Base-by-base conservation (phyloP, 2,888 invertebrate genomes). In the Catocala sponsa region DNA sequence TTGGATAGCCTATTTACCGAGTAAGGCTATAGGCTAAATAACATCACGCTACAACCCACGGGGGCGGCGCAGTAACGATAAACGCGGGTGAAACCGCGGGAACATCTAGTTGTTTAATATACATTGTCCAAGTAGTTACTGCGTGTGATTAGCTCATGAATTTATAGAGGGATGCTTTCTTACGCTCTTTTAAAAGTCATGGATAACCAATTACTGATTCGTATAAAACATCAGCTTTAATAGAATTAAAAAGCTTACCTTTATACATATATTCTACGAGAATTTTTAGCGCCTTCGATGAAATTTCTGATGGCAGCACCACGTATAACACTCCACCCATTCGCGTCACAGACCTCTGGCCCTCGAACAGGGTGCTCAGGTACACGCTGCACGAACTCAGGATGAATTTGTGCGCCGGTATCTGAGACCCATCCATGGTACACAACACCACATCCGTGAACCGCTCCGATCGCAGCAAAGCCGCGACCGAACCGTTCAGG, bases 251-350 rank as follows among this genome's bases (percentile, higher is more conserved):
- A 6, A 25, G 71, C 82, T 76, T 83, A 78, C 96, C 96, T 87
- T 96, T 97, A 90, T 98, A 98, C 97, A 98, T 98, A 86, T 98
- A 98, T 81, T 98, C 97, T 47, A 98, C 96, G 13, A 98, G 94
- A 68, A 97, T 97, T 86, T 97, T 97, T 74, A 98, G 94, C 7
- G 97, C 97, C 71, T 97, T 96, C 68, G 97, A 96, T 43, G 96
- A 97, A 70, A 98, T 96, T 83, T 98, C 98, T 4, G 97, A 96
- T 11, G 98, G 98, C 70, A 98, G 94, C 41, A 98, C 97, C 53
- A 97, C 96, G 73, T 97, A 95, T 7, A 96, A 87, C 79, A 95
- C 91, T 54, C 95, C 95, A 41, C 91, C 94, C 91, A 92, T 91
- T 1, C 94, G 85, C 32, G 88, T 91, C 63, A 91, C 88, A 6